phyloP scores from a whole-genome alignment of 2,888 invertebrate species.

The Plutella xylostella region DNA sequence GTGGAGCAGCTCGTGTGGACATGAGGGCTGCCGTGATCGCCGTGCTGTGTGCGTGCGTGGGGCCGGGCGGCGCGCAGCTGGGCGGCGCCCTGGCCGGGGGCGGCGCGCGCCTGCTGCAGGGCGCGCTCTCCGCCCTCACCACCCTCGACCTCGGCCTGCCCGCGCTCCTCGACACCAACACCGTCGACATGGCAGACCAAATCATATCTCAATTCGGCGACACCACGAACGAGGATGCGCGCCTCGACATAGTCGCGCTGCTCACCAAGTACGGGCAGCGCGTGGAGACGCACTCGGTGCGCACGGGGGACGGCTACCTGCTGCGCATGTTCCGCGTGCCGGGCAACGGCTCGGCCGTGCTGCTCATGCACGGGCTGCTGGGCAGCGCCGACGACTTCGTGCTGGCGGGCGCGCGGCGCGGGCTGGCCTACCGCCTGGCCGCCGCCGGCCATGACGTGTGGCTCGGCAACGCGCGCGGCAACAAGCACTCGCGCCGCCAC shows the following conservation, averaged over 20 bases:
- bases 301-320: constrained; percentile 39
- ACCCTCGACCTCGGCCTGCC: constrained; percentile 21
- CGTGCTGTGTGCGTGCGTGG: too few relatives aligned
- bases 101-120: too few relatives aligned
- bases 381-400: constrained; percentile 46
- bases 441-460: constrained; percentile 79
- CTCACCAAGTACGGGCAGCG: constrained; percentile 36
- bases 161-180: constrained; percentile 23
- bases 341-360: constrained; percentile 31
- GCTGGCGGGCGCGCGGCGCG: constrained; percentile 33
- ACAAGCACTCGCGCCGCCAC: constrained; percentile 73
- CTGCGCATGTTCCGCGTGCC: constrained; percentile 39
- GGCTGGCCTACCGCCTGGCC: constrained; percentile 59
- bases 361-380: constrained; percentile 47
- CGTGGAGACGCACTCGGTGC: constrained; percentile 31
- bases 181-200: constrained; percentile 23
- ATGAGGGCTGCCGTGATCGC: too few relatives aligned
- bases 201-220: constrained; percentile 25
- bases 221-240: constrained; percentile 34
- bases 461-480: constrained; percentile 84
- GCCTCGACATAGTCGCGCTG: constrained; percentile 26
- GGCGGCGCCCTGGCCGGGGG: too few relatives aligned
- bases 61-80: too few relatives aligned
- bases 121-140: too few relatives aligned
- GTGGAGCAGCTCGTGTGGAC: too few relatives aligned